Percentiles rank a stretch among this genome's conserved stretches.
Conservation (phyloP, 2,888 invertebrate species). For the Erannis defoliaria region DNA sequence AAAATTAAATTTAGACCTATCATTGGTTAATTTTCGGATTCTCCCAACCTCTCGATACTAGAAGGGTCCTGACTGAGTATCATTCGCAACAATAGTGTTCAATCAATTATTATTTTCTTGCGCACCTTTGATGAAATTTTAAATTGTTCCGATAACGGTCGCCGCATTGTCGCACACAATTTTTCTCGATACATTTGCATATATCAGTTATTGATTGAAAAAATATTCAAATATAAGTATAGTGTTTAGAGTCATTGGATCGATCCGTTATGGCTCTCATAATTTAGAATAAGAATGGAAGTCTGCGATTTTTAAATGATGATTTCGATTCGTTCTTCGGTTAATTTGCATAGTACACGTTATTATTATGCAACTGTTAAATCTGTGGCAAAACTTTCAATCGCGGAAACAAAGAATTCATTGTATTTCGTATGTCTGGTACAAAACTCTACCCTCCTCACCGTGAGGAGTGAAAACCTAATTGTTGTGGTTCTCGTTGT, state of each 20-base stretch:
- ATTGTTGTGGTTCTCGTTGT: conserved; percentile 72
- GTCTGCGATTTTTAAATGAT: conserved; percentile 71
- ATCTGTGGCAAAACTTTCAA: conserved; percentile 56
- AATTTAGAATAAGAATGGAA: conserved; percentile 65
- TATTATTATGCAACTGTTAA: conserved; percentile 44
- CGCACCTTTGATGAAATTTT: conserved; percentile 83
- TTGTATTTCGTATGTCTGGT: conserved; percentile 60
- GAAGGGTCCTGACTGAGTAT: conserved; percentile 69
- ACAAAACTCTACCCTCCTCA: conserved; percentile 80
- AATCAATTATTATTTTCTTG: conserved; percentile 83
- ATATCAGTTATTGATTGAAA: conserved; percentile 86
- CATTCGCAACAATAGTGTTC: conserved; percentile 79
- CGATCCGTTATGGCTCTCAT: conserved; percentile 81
- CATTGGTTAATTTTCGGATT: conserved; percentile 85
- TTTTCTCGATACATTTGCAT: conserved; percentile 78
- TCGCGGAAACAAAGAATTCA: conserved; percentile 65
- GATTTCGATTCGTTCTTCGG: conserved; percentile 57
- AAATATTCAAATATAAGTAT: conserved; percentile 82
- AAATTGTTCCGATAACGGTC: conserved; percentile 84
- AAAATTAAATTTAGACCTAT: conserved; percentile 85
- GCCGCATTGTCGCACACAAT: conserved; percentile 73
- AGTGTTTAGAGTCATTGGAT: conserved; percentile 76
- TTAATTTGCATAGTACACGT: conserved; percentile 58
- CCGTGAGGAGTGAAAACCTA: conserved; percentile 71
- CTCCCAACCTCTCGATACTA: conserved; percentile 72